Base-by-base conservation (phyloP, 2,888 invertebrate genomes). In the Anoncus sp. region DNA sequence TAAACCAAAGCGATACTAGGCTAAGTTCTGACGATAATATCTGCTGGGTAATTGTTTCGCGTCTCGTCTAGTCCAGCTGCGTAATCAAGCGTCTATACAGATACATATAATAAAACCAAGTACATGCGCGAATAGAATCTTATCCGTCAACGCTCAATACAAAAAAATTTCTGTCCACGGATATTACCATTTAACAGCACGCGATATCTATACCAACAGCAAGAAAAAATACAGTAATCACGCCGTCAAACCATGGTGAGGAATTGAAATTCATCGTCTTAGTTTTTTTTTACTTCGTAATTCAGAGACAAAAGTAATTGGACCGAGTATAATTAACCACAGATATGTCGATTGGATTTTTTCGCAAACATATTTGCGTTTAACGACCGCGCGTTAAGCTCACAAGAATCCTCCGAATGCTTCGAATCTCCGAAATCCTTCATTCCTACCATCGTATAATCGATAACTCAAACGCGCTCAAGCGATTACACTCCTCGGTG, bases 1-100 rank as follows among this genome's bases (percentile, higher is more conserved):
- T 90, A 88, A 87, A 87, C 87, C 85, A 85, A 87, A 88, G 89
- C 87, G 88, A 90, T 90, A 90, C 89, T 89, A 89, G 88, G 89
- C 89, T 88, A 89, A 89, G 83, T 90, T 87, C 85, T 85, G 83
- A 80, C 84, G 90, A 90, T 90, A 84, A 80, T 89, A 90, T 90
- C 90, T 84, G 67, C 73, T 81, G 75, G 82, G 82, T 89, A 90
- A 90, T 90, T 89, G 86, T 87, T 84, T 85, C 82, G 83, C 80
- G 65, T 70, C 59, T 70, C 57, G 53, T 62, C 47, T 49, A 40
- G 45, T 63, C 24, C 49, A 40, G 18, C 73, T 73, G 60, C 47
- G 76, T 76, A 73, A 70, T 53, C 53, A 75, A 67, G 55, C 53
- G 78, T 71, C 12, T 51, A 47, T 55, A 72, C 53, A 73, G 45